Evolutionary conservation across 2,113 vertebrate genomes (phyloP).

Genomic region (Mirza zaza): DNA sequence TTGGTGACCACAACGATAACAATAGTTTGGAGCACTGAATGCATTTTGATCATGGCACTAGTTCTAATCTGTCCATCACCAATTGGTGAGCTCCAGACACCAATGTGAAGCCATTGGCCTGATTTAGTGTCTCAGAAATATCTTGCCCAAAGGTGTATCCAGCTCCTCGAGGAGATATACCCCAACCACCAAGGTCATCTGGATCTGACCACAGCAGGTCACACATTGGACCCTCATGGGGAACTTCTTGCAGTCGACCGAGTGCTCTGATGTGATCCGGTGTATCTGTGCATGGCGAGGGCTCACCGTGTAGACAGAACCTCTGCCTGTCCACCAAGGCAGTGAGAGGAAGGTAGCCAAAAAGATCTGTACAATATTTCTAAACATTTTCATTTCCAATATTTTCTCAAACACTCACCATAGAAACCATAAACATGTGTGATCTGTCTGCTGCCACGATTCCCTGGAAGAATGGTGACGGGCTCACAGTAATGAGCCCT

Average conservation of each 20-base stretch:
- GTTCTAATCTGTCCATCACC: constrained; percentile 99
- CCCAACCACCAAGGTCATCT: constrained; percentile 98
- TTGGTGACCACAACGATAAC: constrained; percentile 98
- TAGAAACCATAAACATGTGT: constrained; percentile 99
- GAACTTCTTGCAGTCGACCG: constrained; percentile 98
- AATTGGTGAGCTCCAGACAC: constrained; percentile 98
- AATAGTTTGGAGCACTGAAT: constrained; percentile 99
- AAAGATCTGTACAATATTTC: constrained; percentile 99
- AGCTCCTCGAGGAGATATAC: constrained; percentile 97
- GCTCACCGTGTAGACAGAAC: constrained; percentile 98
- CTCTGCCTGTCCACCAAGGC: constrained; percentile 99
- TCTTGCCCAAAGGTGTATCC: constrained; percentile 99
- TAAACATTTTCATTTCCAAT: constrained; percentile 97
- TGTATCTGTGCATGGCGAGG: constrained; percentile 98
- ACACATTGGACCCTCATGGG: constrained; percentile 99
- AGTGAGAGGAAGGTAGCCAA: constrained; percentile 97
- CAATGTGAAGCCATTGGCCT: constrained; percentile 98
- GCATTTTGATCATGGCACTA: constrained; percentile 99
- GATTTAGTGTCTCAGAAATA: constrained; percentile 99
- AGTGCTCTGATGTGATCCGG: constrained; percentile 98
- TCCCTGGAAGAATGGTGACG: constrained; percentile 97
- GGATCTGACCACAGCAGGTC: constrained; percentile 99
- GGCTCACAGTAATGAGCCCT: constrained; percentile 98
- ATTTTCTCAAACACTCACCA: constrained; percentile 98
- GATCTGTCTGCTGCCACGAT: constrained; percentile 99